Percentiles rank a stretch among this genome's conserved stretches.
These are phyloP conservation scores for Onychostruthus taczanowskii DNA, from an alignment of 2,113 vertebrate genomes.

Conservation along the genomic window DNA sequence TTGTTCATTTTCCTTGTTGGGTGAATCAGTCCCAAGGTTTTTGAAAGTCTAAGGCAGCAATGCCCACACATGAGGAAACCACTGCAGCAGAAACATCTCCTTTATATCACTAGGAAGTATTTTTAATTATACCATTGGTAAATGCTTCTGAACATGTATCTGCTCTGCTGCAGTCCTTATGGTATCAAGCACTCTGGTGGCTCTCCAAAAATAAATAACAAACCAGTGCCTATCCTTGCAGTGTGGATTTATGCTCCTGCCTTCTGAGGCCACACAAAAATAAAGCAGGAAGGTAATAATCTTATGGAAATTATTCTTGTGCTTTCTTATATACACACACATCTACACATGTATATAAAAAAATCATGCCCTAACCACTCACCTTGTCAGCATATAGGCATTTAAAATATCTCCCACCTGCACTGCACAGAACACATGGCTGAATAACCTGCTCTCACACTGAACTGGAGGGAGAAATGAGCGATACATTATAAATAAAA, in stretches of 20 bases:
- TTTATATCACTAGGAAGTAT: background rate
- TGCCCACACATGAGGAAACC: background rate
- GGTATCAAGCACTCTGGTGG: background rate
- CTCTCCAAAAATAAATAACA: slow-evolving; percentile 1
- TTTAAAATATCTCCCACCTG: slow-evolving; percentile 52
- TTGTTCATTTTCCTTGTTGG: background rate
- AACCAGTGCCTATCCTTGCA: background rate
- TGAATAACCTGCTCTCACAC: slow-evolving; percentile 27
- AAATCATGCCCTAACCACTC: slow-evolving; percentile 47
- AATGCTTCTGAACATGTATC: background rate
- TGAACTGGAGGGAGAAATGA: background rate
- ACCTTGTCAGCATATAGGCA: slow-evolving; percentile 10
- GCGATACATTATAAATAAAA: slow-evolving; percentile 3
- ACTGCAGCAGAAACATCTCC: background rate
- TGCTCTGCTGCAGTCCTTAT: background rate
- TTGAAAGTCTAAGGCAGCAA: background rate
- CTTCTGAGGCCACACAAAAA: background rate
- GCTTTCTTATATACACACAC: background rate
- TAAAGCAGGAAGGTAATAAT: slow-evolving; percentile 1
- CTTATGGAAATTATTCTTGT: background rate
- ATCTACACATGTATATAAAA: background rate
- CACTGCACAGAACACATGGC: background rate
- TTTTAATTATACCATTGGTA: background rate
- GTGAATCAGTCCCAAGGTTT: background rate
- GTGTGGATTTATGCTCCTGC: background rate